These are phyloP conservation scores for Eunapius fragilis DNA, from an alignment of 37 sponge, comb jelly and placozoan genomes.

Conservation along the genomic window DNA sequence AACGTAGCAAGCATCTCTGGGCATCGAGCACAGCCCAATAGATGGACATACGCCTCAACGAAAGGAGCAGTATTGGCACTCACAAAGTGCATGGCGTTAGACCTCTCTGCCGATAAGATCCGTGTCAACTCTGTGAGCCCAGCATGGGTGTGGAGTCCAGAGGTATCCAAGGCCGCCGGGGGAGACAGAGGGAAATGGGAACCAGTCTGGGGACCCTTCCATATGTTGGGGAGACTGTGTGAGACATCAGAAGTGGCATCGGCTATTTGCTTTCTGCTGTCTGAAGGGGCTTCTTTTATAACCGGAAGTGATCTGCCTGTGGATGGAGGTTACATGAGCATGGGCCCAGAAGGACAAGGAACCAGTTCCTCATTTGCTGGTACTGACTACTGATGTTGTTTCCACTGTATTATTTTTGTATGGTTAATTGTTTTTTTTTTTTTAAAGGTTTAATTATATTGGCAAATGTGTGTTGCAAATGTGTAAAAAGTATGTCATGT, in stretches of 20 bases:
- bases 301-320: constrained; percentile 78
- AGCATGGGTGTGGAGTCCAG: constrained; percentile 90
- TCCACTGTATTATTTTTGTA: background rate
- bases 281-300: constrained; percentile 75
- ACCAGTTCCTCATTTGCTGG: constrained; percentile 81
- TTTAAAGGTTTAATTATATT: background rate
- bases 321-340: constrained; percentile 86
- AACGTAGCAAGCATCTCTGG: constrained; percentile 80
- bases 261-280: constrained; percentile 75
- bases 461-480: background rate
- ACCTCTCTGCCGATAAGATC: constrained; percentile 65
- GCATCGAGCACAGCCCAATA: constrained; percentile 63
- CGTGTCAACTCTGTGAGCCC: constrained; percentile 87
- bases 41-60: constrained; percentile 85
- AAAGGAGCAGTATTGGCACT: constrained; percentile 79
- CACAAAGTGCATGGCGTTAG: constrained; percentile 88
- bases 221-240: constrained; percentile 71
- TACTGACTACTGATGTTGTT: constrained; percentile 47
- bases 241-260: constrained; percentile 74
- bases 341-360: constrained; percentile 86
- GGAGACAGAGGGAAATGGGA: constrained; percentile 84
- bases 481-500: background rate
- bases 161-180: constrained; percentile 84
- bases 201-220: constrained; percentile 81
- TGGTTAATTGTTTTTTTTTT: background rate